Evolutionary conservation across 1,140 invertebrate species (phyloP).

Genomic region (Notospermus geniculatus): DNA sequence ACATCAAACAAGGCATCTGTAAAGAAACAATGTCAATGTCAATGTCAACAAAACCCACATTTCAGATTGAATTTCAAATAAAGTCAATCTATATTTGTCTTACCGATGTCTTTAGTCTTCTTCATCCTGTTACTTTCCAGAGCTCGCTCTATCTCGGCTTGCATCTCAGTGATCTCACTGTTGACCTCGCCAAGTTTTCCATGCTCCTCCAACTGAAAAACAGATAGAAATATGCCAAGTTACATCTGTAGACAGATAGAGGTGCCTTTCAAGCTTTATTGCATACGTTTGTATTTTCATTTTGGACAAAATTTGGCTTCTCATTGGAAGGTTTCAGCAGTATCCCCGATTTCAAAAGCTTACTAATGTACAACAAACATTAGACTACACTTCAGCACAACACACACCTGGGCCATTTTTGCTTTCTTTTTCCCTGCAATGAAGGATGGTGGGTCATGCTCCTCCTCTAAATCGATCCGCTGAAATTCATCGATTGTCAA

Average conservation of each 20-base stretch:
- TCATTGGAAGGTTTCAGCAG: no score
- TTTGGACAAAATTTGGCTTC: no score
- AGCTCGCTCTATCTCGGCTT: conserved; percentile 61
- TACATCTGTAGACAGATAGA: background rate
- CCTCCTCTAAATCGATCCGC: conserved; percentile 93
- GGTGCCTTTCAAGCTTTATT: background rate
- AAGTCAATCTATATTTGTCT: no score
- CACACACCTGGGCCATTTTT: conserved; percentile 57
- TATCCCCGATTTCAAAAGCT: no score
- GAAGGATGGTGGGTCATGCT: conserved; percentile 89
- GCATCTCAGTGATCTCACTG: conserved; percentile 53
- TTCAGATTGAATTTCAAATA: no score
- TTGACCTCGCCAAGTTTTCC: conserved; percentile 57
- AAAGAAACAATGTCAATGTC: no score
- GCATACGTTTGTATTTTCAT: no score
- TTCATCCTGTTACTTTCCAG: conserved; percentile 61
- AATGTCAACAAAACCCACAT: no score
- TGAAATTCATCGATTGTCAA: conserved; percentile 96
- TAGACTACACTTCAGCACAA: background rate
- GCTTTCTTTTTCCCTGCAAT: conserved; percentile 85
- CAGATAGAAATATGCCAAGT: conserved; percentile 5
- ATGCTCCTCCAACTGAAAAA: conserved; percentile 62
- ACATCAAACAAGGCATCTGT: no score
- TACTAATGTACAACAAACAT: no score
- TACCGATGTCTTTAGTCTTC: conserved; percentile 59